These are phyloP conservation scores for Epinotia brunnichana DNA, from an alignment of 2,888 invertebrate genomes.

Conservation along the genomic window DNA sequence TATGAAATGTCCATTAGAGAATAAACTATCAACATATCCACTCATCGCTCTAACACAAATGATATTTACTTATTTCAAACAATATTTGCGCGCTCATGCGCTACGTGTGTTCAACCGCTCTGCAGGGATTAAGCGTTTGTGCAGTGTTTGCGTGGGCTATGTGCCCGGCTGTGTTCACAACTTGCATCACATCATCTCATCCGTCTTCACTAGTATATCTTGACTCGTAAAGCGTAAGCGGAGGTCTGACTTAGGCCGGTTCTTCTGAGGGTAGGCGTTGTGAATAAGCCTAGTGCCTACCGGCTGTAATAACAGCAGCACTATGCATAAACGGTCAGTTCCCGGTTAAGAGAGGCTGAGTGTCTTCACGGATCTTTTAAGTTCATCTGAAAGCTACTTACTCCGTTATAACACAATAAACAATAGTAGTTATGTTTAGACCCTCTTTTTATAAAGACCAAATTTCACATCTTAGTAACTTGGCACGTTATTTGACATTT, in stretches of 20 bases:
- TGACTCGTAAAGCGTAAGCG: no score
- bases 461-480: no score
- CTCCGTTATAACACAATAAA: neutral
- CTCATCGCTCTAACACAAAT: conserved; percentile 18
- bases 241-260: neutral
- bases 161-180: conserved; percentile 1
- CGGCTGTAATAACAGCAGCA: conserved; percentile 9
- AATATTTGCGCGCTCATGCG: conserved; percentile 36
- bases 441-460: no score
- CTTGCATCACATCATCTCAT: neutral
- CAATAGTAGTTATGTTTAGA: no score
- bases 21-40: neutral
- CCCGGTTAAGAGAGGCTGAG: neutral
- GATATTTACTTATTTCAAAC: conserved; percentile 37
- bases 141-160: conserved; percentile 22
- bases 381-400: neutral
- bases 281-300: conserved; percentile 8
- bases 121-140: conserved; percentile 35
- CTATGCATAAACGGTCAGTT: conserved; percentile 8
- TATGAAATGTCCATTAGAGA: neutral
- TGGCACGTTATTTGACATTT: no score
- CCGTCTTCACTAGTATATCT: no score
- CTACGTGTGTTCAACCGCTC: conserved; percentile 30
- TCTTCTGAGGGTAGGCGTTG: neutral
- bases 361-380: neutral